Percentiles rank a stretch among this genome's conserved stretches.
Evolutionary conservation across 1,140 invertebrate species (phyloP).

Genomic region (Vollenhovia emeryi): DNA sequence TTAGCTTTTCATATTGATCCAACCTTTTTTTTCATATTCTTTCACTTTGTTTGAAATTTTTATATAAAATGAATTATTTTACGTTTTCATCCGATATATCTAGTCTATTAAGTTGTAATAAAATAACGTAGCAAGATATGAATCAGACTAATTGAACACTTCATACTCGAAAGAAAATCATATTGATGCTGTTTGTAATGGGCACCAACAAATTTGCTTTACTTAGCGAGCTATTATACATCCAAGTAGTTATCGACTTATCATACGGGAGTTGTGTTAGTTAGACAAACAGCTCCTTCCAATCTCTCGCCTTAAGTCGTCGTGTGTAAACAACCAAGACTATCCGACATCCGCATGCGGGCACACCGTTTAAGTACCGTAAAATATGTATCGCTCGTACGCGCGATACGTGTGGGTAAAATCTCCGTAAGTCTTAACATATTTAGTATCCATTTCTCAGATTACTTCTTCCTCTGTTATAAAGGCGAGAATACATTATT

Average conservation of each 20-base stretch:
- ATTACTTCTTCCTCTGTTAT: background rate
- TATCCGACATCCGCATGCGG: background rate
- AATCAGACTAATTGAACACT: background rate
- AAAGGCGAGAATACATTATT: background rate
- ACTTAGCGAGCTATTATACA: constrained; percentile 7
- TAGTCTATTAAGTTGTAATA: background rate
- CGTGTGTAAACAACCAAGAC: constrained; percentile 32
- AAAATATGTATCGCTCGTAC: constrained; percentile 38
- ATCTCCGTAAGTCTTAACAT: background rate
- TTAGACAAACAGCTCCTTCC: constrained; percentile 30
- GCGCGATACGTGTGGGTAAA: background rate
- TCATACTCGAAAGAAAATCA: background rate
- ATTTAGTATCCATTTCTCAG: background rate
- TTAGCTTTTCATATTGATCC: no score
- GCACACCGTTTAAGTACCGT: constrained; percentile 14
- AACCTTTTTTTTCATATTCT: background rate
- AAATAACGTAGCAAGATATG: background rate
- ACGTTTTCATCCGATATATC: background rate
- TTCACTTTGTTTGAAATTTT: background rate
- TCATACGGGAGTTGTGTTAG: background rate
- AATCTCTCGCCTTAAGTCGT: constrained; percentile 32
- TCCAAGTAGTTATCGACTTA: constrained; percentile 7
- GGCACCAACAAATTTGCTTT: background rate
- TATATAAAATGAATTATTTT: background rate
- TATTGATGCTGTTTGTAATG: background rate